Conservation (phyloP, 2,797 vertebrate genomes). For the Argyrosomus regius region DNA sequence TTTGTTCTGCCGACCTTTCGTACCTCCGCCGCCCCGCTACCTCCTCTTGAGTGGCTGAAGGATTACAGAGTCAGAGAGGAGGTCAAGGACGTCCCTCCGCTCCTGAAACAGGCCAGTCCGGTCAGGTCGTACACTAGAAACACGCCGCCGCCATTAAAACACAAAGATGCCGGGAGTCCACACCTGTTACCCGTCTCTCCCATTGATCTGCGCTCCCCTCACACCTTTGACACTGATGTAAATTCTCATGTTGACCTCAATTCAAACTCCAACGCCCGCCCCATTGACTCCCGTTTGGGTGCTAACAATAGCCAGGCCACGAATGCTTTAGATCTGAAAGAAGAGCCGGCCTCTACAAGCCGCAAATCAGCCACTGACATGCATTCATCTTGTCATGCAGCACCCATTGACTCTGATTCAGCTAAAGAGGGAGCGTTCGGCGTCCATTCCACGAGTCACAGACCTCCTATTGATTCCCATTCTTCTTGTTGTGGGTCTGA, state of each 20-base stretch:
- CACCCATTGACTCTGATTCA: neutral
- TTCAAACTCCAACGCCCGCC: neutral
- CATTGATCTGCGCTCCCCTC: neutral
- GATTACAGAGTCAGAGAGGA: neutral
- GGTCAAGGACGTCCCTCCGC: neutral
- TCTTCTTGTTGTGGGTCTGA: neutral
- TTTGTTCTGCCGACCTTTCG: neutral
- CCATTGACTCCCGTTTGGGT: neutral
- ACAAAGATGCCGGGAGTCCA: constrained; percentile 51
- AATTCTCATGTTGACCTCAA: neutral
- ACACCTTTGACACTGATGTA: neutral
- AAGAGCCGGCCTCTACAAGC: neutral
- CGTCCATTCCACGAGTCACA: neutral
- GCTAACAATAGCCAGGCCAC: too few relatives aligned
- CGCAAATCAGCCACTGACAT: neutral
- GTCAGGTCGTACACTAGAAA: constrained; percentile 15
- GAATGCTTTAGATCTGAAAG: neutral
- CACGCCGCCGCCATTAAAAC: constrained; percentile 55
- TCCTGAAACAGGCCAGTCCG: constrained; percentile 40
- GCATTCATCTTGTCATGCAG: neutral
- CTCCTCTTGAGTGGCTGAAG: neutral
- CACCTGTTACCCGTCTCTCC: neutral
- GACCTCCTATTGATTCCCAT: neutral
- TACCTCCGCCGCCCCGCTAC: neutral
- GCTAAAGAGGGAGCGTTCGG: neutral